Base-by-base conservation (phyloP, 2,113 vertebrate genomes). In the Sterrhoptilus dennistouni region DNA sequence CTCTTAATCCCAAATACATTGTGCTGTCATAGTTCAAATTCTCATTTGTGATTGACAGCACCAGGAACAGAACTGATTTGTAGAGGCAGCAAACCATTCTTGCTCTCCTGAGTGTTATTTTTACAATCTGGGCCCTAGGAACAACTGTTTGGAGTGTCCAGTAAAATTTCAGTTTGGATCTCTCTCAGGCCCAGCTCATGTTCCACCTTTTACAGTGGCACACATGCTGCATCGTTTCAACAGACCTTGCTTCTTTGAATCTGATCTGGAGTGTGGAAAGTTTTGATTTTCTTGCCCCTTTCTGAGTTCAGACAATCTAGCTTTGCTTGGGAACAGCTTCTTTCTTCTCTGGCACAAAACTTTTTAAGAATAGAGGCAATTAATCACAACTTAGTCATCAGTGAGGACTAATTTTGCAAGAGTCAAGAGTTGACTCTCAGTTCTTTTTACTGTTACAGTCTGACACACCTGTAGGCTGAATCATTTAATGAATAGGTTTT, bases 31-130 rank as follows among this genome's bases (percentile, higher is more conserved):
- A 45, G 70, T 69, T 97, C 59, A 85, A 49, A 93, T 96, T 95
- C 88, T 83, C 44, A 12, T 11, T 91, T 86, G 74, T 96, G 95
- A 96, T 53, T 74, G 96, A 91, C 95, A 96, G 89, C 95, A 86
- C n/a, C 96, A 97, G 70, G 63, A 89, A 84, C 70, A 92, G 77
- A 89, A 76, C 27, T 66, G 47, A 35, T 96, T 94, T 87, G 88
- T 92, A 86, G 74, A 92, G 90, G 70, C 90, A 91, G 80, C 40
- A 82, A 94, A 61, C 40, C 64, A 33, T 72, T 65, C 70, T 89
- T 1, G 2, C 40, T 89, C 36, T 64, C 4, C 56, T 78, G 47
- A 35, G 27, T 90, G 83, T 92, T 97, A 97, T 96, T 97, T 97
- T 97, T 95, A 81, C 42, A 76, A 3, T 57, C 45, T 68, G n/a